These are phyloP conservation scores for Ceratina calcarata DNA, from an alignment of 1,140 invertebrate genomes.

Conservation along the genomic window DNA sequence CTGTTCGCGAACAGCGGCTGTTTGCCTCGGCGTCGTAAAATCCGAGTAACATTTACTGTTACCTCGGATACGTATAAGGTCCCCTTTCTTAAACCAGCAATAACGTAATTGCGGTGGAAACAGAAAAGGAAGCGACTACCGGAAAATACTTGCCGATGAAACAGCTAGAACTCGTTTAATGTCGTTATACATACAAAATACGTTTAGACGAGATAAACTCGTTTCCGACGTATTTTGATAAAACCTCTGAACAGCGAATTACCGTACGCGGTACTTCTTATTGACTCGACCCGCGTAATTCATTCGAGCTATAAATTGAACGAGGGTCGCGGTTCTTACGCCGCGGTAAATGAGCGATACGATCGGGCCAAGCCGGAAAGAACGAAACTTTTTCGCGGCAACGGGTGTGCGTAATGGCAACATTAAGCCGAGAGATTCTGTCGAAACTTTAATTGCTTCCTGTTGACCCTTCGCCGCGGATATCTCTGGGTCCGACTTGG, in stretches of 20 bases:
- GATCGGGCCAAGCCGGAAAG: slow-evolving; percentile 9
- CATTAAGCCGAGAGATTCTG: slow-evolving; percentile 51
- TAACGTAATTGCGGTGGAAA: slow-evolving; percentile 46
- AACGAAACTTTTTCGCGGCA: not conserved
- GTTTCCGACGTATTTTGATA: no score
- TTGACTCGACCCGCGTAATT: no score
- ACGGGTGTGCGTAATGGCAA: slow-evolving; percentile 5
- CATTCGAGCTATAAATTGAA: no score
- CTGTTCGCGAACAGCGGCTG: no score
- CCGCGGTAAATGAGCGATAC: no score
- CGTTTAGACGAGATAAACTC: no score
- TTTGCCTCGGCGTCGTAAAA: slow-evolving; percentile 2
- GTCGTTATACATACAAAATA: no score
- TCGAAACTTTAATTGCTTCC: slow-evolving; percentile 66
- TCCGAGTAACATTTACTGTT: slow-evolving; percentile 53
- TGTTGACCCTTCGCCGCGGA: slow-evolving; percentile 54
- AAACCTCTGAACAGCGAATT: no score
- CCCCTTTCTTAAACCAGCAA: slow-evolving; percentile 13
- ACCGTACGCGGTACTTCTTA: no score
- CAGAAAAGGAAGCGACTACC: not conserved
- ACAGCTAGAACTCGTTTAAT: no score
- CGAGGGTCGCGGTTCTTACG: no score
- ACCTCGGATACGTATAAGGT: slow-evolving; percentile 35
- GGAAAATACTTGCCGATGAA: not conserved
- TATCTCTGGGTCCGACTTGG: slow-evolving; percentile 43